Base-by-base conservation (phyloP, 2,113 vertebrate genomes). In the Eclectus roratus region DNA sequence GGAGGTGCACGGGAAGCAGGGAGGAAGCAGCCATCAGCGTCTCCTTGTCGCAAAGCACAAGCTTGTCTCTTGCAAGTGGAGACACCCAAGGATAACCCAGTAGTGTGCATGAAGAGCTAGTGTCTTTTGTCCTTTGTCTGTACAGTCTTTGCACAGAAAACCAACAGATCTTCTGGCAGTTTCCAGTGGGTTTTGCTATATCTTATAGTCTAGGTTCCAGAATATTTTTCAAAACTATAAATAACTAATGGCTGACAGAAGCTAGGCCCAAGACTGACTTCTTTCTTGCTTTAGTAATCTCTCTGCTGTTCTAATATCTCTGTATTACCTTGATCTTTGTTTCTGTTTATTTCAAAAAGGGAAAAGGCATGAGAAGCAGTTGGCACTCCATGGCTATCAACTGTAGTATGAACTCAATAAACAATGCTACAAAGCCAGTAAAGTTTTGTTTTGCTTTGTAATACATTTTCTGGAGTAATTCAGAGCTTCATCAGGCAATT, bases 201-300 rank as follows among this genome's bases (percentile, higher is more conserved):
- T 53, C 9, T 56, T 78, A 6, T 0, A 25, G 28, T n/a, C 44
- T 33, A 49, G 0, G 0, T 70, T 78, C 18, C 37, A 70, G 37
- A 78, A 72, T 13, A 14, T 27, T 77, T 77, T 81, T 89, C 31
- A 56, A 65, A 52, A 6, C 12, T 43, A 1, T 37, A 12, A 53
- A 33, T 80, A 28, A 8, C 1, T 7, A 4, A 31, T 46, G 43
- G 17, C 19, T 49, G 37, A 18, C 23, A 46, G 25, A 63, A 20
- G 7, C 27, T 66, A 83, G 63, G 43, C n/a, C 63, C 43, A 47
- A 33, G 29, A 18, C 4, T 49, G 55, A 27, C 6, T 56, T 29
- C 6, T 39, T 20, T 29, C 17, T 55, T 46, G 41, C 41, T 68
- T 91, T 56, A 43, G 13, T 71, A n/a, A 39, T 71, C 37, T 79